A percentile compares a stretch with the other conserved stretches of the same genome.
phyloP scores from a whole-genome alignment of 2,797 vertebrate species.

The Paramormyrops hopkinsi region DNA sequence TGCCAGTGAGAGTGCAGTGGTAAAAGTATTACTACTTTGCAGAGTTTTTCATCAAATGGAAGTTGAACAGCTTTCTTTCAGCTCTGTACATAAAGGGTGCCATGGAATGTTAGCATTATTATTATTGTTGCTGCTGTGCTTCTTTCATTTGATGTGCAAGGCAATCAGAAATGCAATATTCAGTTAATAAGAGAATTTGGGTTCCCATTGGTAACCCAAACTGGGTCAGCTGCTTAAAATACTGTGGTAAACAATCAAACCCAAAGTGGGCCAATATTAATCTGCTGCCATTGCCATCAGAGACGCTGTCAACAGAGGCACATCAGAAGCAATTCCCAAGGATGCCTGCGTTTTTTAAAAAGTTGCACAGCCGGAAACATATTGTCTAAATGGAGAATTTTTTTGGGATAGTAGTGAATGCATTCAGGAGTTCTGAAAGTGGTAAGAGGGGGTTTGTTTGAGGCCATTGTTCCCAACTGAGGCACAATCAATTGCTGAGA shows the following conservation, averaged over 20 bases:
- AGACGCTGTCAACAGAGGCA: not conserved
- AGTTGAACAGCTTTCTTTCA: not conserved
- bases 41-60: not conserved
- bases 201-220: not conserved
- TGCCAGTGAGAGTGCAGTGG: not conserved
- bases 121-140: not conserved
- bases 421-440: not conserved
- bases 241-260: not conserved
- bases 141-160: not conserved
- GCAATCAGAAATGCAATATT: not conserved
- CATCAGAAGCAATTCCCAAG: not conserved
- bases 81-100: not conserved
- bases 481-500: not conserved
- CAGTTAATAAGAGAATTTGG: not conserved
- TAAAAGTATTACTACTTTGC: not conserved
- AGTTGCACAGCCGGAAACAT: not conserved
- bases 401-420: not conserved
- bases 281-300: not conserved
- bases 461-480: not conserved
- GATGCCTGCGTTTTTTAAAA: not conserved
- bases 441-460: not conserved
- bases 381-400: not conserved
- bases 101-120: not conserved
- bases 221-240: constrained; percentile 2
- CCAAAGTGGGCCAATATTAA: not conserved